These are phyloP conservation scores for Tinea semifulvella DNA, from an alignment of 2,888 invertebrate genomes.

Conservation along the genomic window DNA sequence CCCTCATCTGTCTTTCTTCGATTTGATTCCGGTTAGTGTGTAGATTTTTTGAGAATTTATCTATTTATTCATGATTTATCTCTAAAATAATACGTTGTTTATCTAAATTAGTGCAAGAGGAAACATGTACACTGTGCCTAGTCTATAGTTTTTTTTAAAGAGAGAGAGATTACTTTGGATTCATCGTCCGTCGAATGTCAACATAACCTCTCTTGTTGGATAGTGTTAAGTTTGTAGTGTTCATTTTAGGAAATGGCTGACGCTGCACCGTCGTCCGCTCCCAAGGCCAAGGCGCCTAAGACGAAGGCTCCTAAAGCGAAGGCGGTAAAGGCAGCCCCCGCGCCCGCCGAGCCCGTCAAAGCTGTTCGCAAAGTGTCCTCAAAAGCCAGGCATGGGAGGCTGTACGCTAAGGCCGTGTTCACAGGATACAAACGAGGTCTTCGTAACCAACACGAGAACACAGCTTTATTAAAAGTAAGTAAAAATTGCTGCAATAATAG, in stretches of 20 bases:
- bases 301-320: conserved; percentile 68
- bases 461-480: conserved; percentile 85
- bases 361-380: conserved; percentile 57
- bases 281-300: conserved; percentile 64
- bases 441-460: conserved; percentile 97
- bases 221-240: conserved; percentile 14
- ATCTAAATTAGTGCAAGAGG: conserved; percentile 15
- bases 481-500: no score
- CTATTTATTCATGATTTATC: conserved; percentile 19
- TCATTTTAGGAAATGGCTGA: conserved; percentile 70
- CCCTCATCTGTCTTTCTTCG: conserved; percentile 28
- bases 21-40: conserved; percentile 52
- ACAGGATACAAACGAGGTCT: conserved; percentile 95
- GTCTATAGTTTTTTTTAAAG: conserved; percentile 22
- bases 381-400: conserved; percentile 77
- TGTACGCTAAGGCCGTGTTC: conserved; percentile 98
- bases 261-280: conserved; percentile 62
- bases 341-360: conserved; percentile 61
- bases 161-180: conserved; percentile 39
- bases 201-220: conserved; percentile 45
- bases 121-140: conserved; percentile 14
- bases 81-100: conserved; percentile 28
- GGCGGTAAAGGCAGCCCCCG: conserved; percentile 59
- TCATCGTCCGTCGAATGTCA: conserved; percentile 40
- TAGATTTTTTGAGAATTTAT: conserved; percentile 26